Base-by-base conservation (phyloP, 1,140 invertebrate genomes). In the Cheumatopsyche charites region DNA sequence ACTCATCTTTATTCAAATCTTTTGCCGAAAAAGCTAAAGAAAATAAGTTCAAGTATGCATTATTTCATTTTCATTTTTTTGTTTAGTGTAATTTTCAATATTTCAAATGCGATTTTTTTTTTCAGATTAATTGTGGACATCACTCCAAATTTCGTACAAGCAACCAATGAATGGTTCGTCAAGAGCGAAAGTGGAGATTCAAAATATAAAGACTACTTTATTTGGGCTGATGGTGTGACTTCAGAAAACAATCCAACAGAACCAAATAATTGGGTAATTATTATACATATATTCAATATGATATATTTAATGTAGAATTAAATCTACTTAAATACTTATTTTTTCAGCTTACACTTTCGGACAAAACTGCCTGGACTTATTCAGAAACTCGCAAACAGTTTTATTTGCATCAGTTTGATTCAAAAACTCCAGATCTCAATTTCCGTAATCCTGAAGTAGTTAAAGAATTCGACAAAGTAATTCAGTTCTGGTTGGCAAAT, bases 211-310 rank as follows among this genome's bases (percentile, higher is more conserved):
- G 84, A 90, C 76, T 93, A 88, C 78, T 94, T 93, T 78, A 82
- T 92, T 41, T 93, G 92, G 91, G 82, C 77, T 41, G 75, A 83
- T 79, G 80, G 36, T 82, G 82, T 74, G 72, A 71, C 66, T 62
- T 70, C 42, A 26, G 81, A 79, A 5, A 79, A 75, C n/a, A n/a
- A n/a, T n/a, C n/a, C n/a, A 0, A 73, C 70, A 41, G 84, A 82
- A 26, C 91, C 90, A n/a, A 94, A 91, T 77, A 91, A 92, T 78
- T 94, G 92, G 92, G 89, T 92, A 80, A 29, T 72, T 17, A 36
- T 4, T 4, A 36, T 36, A 4, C 9, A 36, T 36, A 36, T 4
- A 36, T 4, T 9, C 29, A 36, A 36, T 36, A 36, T 36, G 9
- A 36, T 36, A 4, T 36, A 4, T 36, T 4, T 36, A 36, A 4